Evolutionary conservation across 2,888 invertebrate species (phyloP).

Genomic region (Plebejus argus): DNA sequence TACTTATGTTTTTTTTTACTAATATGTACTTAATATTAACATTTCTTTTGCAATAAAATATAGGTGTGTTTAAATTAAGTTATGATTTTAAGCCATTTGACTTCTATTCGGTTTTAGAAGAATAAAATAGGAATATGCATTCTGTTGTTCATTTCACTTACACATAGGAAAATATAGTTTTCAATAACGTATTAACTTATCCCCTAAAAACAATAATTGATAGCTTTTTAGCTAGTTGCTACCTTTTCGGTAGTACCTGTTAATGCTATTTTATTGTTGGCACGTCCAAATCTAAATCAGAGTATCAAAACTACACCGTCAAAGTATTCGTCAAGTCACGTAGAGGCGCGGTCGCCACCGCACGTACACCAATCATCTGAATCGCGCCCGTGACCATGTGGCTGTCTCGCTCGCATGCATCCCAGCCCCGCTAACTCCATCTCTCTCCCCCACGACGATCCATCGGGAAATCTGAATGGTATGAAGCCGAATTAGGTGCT

Average conservation of each 20-base stretch:
- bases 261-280: background rate
- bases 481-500: constrained; percentile 68
- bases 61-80: too few relatives aligned
- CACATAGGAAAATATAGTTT: too few relatives aligned
- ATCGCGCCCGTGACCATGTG: constrained; percentile 71
- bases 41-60: too few relatives aligned
- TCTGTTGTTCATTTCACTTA: too few relatives aligned
- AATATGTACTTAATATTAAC: too few relatives aligned
- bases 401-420: constrained; percentile 52
- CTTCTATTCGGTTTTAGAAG: too few relatives aligned
- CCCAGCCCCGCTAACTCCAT: constrained; percentile 43
- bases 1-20: too few relatives aligned
- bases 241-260: background rate
- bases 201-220: too few relatives aligned
- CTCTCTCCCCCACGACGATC: constrained; percentile 54
- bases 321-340: constrained; percentile 63
- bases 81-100: too few relatives aligned
- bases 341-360: constrained; percentile 69
- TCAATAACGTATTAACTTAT: too few relatives aligned
- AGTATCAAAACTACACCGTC: constrained; percentile 59
- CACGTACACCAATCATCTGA: constrained; percentile 78
- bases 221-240: background rate
- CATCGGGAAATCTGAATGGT: constrained; percentile 77
- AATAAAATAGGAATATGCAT: too few relatives aligned
- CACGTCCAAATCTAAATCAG: constrained; percentile 35